Evolutionary conservation across 2,888 invertebrate genomes (phyloP), one percentile per base, ranked within the genome.

Genomic region (Apoda limacodes): DNA sequence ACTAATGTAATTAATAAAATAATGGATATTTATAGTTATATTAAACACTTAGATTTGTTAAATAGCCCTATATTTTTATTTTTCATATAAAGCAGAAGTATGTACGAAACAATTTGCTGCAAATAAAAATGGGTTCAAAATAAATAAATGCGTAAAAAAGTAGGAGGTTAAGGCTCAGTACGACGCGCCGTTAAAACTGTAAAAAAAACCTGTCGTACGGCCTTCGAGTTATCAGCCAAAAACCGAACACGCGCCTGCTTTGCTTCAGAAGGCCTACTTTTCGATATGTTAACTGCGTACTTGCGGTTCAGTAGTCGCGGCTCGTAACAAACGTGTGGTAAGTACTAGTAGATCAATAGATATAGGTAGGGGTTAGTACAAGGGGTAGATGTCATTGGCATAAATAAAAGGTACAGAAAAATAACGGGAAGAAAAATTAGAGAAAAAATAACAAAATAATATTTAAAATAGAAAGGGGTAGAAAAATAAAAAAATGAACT

Each of bases 161-260:
- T n/a, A n/a, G n/a, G n/a, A n/a, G n/a, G n/a, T n/a, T n/a, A n/a
- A n/a, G n/a, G n/a, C n/a, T n/a, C n/a, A n/a, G n/a, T n/a, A n/a
- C n/a, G n/a, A n/a, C 17, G 58, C 63, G 62, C 70, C 76, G 76
- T 76, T 78, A 72, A 67, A 76, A 74, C 74, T 75, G 74, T 76
- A 74, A 74, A 75, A 40, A 63, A 63, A 75, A 76, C 75, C 67
- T 56, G 72, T 70, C 66, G 47, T 44, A 42, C 65, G 72, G 66
- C 75, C 70, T 72, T 68, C 69, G 58, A 43, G 54, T 56, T 64
- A 66, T 67, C 67, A 60, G 59, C 65, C 71, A 61, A 72, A 75
- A 74, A 65, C 52, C 46, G 51, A 58, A 55, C 57, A 22, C 43
- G 52, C 35, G 39, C 34, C 45, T 47, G 52, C 53, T 52, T 42